Conservation (phyloP, 2,797 vertebrate genomes). For the Malurus splendens region DNA sequence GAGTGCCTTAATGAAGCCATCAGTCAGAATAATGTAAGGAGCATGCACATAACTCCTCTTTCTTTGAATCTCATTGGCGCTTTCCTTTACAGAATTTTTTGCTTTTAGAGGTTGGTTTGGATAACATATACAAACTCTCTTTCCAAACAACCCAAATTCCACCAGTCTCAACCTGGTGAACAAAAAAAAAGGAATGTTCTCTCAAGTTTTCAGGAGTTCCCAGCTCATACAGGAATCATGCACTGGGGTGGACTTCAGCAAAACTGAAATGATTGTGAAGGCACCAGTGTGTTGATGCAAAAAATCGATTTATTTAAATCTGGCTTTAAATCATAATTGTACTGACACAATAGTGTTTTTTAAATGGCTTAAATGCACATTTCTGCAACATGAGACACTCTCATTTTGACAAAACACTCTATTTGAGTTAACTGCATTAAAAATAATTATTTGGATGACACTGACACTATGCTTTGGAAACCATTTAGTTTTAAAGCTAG, state of each 20-base stretch:
- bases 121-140: neutral
- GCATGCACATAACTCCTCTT: neutral
- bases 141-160: neutral
- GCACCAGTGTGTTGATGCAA: neutral
- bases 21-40: neutral
- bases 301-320: neutral
- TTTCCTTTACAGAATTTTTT: neutral
- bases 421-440: neutral
- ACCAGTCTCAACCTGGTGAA: neutral
- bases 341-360: neutral
- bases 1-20: neutral
- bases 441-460: neutral
- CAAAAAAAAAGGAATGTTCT: neutral
- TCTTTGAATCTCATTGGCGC: neutral
- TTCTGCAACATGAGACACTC: neutral
- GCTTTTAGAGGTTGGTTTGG: neutral
- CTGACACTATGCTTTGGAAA: neutral
- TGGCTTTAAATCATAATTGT: neutral
- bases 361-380: neutral
- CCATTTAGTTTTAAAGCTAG: neutral
- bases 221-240: neutral
- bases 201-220: neutral
- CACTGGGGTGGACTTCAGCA: neutral
- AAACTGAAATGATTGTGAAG: neutral
- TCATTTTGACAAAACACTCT: neutral